phyloP scores from a whole-genome alignment of 2,797 vertebrate species.

The Coccyzus lansbergi region DNA sequence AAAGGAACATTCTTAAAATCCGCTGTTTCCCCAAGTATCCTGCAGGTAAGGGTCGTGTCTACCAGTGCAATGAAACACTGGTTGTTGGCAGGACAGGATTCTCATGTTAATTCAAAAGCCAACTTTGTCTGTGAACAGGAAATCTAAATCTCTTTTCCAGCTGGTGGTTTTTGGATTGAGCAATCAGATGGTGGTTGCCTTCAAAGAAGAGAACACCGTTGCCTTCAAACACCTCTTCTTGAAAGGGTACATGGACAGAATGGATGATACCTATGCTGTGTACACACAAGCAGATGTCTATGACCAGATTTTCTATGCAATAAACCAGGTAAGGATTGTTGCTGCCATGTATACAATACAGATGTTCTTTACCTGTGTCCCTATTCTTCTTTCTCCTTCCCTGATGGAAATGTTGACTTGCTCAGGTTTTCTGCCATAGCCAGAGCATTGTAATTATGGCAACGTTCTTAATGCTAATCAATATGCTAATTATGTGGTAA shows the following conservation, averaged over 20 bases:
- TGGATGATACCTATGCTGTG: conserved; percentile 82
- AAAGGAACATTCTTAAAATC: neutral
- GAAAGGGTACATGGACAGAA: conserved; percentile 87
- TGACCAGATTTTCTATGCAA: conserved; percentile 85
- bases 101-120: neutral
- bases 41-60: neutral
- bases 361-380: neutral
- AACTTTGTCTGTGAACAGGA: neutral
- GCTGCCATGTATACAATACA: neutral
- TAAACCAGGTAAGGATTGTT: conserved; percentile 82
- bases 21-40: neutral
- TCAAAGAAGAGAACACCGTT: conserved; percentile 91
- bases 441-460: neutral
- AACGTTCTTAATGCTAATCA: neutral
- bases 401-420: neutral
- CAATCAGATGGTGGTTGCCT: conserved; percentile 96
- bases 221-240: conserved; percentile 94
- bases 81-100: neutral
- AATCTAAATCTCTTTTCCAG: conserved; percentile 72
- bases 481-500: neutral
- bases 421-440: neutral
- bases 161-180: conserved; percentile 93
- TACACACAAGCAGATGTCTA: conserved; percentile 89
- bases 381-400: neutral
- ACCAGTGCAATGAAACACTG: neutral